A percentile compares a stretch with the other conserved stretches of the same genome.
Evolutionary conservation across 2,113 vertebrate species (phyloP).

Genomic region (Limnothrissa miodon): DNA sequence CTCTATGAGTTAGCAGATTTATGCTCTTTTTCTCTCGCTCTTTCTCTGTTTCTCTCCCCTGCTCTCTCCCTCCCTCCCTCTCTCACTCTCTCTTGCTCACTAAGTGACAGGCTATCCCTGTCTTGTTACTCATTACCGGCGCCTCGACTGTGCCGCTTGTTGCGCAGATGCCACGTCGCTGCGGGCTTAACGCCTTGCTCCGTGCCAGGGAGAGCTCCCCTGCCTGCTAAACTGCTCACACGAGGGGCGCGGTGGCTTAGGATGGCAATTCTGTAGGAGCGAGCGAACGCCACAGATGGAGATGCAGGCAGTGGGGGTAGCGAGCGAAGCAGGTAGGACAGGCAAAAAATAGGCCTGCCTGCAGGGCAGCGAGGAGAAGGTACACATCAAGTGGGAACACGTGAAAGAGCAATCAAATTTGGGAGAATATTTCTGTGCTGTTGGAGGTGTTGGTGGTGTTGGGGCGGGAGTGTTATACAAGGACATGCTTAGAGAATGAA

Average conservation of each 20-base stretch:
- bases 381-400: not conserved
- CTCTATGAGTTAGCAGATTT: not conserved
- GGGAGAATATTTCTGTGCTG: not conserved
- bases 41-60: not conserved
- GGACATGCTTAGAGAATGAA: not conserved
- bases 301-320: not conserved
- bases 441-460: not conserved
- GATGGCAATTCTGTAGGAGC: too few species aligned
- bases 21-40: not conserved
- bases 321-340: not conserved
- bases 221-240: not conserved
- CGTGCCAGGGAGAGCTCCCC: not conserved
- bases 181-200: constrained; percentile 16
- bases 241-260: not conserved
- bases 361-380: not conserved
- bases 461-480: not conserved
- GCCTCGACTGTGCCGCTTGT: constrained; percentile 20
- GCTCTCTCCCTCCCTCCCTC: not conserved
- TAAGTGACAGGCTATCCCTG: constrained; percentile 10
- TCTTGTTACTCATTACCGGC: constrained; percentile 20
- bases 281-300: not conserved
- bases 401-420: not conserved
- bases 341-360: not conserved
- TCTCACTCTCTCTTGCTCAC: not conserved
- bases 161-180: constrained; percentile 9